Conservation (phyloP, 2,113 vertebrate genomes). For the Cynocephalus volans region DNA sequence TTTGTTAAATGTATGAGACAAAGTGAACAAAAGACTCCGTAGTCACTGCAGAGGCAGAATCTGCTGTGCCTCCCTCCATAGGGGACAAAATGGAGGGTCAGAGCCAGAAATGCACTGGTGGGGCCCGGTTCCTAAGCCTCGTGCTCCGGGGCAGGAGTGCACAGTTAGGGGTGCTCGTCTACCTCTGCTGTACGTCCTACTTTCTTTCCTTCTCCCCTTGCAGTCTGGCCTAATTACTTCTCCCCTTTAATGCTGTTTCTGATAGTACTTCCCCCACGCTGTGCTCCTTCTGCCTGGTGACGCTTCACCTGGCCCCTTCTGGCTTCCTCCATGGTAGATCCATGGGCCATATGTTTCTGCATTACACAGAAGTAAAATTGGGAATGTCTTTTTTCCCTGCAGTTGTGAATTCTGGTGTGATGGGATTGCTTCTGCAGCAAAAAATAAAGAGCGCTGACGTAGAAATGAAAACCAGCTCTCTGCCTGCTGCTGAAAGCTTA, state of each 20-base stretch:
- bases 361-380: conserved; percentile 40
- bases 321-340: conserved; percentile 36
- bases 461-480: conserved; percentile 32
- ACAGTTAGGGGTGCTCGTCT: background rate
- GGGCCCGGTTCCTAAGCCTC: background rate
- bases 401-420: conserved; percentile 71
- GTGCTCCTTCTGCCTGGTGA: conserved; percentile 49
- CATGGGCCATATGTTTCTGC: conserved; percentile 45
- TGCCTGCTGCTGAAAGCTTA: background rate
- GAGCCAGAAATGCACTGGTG: background rate
- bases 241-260: conserved; percentile 15
- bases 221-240: conserved; percentile 8
- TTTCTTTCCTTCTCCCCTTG: background rate
- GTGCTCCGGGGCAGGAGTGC: background rate
- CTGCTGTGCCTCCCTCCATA: background rate
- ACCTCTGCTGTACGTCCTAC: background rate
- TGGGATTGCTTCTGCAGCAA: conserved; percentile 66
- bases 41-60: background rate
- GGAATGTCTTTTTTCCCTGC: background rate
- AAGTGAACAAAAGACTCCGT: background rate
- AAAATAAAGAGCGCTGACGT: conserved; percentile 42
- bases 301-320: conserved; percentile 36
- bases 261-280: background rate
- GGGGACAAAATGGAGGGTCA: background rate
- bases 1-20: background rate